Evolutionary conservation across 2,888 invertebrate species (phyloP).

Genomic region (Aproaerema taeniolella): DNA sequence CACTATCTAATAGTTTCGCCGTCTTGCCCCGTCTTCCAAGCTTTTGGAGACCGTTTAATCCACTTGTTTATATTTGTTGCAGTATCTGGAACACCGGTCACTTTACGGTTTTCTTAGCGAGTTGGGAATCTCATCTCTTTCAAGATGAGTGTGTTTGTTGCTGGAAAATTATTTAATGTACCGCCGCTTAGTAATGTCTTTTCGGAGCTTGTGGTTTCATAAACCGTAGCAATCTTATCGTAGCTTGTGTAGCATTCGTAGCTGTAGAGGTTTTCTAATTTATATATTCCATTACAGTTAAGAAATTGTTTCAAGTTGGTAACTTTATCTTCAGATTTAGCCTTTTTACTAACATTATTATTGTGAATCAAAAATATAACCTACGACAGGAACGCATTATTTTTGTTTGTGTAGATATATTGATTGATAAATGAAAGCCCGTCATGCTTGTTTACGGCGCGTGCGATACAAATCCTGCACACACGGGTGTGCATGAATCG

Average conservation of each 20-base stretch:
- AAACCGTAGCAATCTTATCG: neutral
- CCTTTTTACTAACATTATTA: too few relatives aligned
- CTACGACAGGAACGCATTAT: too few relatives aligned
- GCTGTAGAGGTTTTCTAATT: too few relatives aligned
- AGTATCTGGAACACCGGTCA: constrained; percentile 30
- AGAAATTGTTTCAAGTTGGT: too few relatives aligned
- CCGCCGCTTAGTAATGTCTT: constrained; percentile 3
- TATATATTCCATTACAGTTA: too few relatives aligned
- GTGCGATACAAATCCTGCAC: too few relatives aligned
- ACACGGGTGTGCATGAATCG: too few relatives aligned
- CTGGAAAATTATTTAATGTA: constrained; percentile 13
- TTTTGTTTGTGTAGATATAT: too few relatives aligned
- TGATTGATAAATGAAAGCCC: too few relatives aligned
- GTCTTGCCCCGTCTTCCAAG: constrained; percentile 23
- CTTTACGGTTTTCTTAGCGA: constrained; percentile 23
- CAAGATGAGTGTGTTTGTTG: constrained; percentile 18
- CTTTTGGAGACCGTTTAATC: constrained; percentile 48
- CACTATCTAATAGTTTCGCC: constrained; percentile 61
- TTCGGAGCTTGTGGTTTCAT: constrained; percentile 5
- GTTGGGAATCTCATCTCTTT: constrained; percentile 18
- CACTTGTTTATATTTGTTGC: constrained; percentile 48
- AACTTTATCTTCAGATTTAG: too few relatives aligned
- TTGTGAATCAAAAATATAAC: too few relatives aligned
- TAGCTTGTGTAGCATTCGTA: neutral
- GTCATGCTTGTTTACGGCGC: too few relatives aligned